Conservation (phyloP, 2,113 vertebrate species). For the Catharus bicknelli region DNA sequence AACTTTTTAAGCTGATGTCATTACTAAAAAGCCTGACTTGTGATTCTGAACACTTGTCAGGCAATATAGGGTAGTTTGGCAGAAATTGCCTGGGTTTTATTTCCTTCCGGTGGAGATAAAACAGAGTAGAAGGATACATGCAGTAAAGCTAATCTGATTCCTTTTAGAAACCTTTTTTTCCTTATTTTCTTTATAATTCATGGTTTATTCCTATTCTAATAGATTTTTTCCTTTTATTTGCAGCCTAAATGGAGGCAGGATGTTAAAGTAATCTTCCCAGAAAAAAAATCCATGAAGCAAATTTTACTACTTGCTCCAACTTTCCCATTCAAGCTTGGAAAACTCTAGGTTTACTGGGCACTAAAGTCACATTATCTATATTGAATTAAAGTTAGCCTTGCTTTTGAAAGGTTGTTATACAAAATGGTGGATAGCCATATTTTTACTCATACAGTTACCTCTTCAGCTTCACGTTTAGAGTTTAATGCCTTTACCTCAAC, state of each 20-base stretch:
- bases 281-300: neutral
- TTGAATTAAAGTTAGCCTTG: neutral
- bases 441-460: neutral
- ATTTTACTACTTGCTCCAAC: neutral
- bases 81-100: neutral
- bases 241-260: neutral
- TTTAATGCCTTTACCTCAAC: constrained; percentile 13
- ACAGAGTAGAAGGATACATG: neutral
- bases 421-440: neutral
- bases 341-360: neutral
- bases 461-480: neutral
- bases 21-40: neutral
- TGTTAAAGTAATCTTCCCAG: neutral
- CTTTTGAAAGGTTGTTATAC: neutral
- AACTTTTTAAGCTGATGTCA: neutral
- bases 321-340: neutral
- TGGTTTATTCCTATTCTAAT: neutral
- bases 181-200: neutral
- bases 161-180: neutral
- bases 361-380: neutral
- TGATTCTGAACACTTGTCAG: neutral
- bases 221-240: neutral
- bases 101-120: neutral
- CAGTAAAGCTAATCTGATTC: neutral
- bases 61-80: neutral